Evolutionary conservation across 2,113 vertebrate species (phyloP), one percentile per base, ranked within the genome.

Genomic region (Clarias macrocephalus): DNA sequence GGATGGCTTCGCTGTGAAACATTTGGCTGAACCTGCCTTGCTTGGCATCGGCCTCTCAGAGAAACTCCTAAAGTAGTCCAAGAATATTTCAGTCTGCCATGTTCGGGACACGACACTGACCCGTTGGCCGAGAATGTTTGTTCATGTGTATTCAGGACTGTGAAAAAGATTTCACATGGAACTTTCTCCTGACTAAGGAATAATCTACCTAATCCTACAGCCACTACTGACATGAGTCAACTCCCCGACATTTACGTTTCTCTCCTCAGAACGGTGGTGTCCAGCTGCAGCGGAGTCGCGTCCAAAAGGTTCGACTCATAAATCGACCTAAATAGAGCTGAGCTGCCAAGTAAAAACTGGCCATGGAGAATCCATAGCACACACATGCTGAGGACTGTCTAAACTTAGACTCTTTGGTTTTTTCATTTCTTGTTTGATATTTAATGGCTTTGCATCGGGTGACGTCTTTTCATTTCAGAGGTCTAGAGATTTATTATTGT

Each of bases 221-320:
- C 15, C 25, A 62, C 19, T 11, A 10, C 1, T 25, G 48, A 48
- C 48, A 48, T 48, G 48, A 48, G 10, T 63, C 30, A 30, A 3
- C 28, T 80, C 62, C 16, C 23, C 19, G 37, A 25, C 52, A 56
- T 57, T 19, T 3, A 42, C 12, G 54, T 1, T 10, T 48, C 11
- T 12, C 28, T 77, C 21, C 12, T 54, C n/a, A 30, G 60, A n/a
- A n/a, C 52, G 21, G 82, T n/a, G 79, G 15, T 23, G 72, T 88
- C 59, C 82, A 80, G 60, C 86, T 84, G 73, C 21, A 80, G 25
- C 30, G 48, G n/a, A 59, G 18, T 16, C 30, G 23, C 62, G 10
- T 79, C 81, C 86, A 88, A 80, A 66, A 21, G 4, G 8, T 52
- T 86, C 13, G 16, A 11, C 3, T 65, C 57, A 60, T 79, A 88